Evolutionary conservation across 2,113 vertebrate genomes (phyloP).

Genomic region (Urocitellus parryii): DNA sequence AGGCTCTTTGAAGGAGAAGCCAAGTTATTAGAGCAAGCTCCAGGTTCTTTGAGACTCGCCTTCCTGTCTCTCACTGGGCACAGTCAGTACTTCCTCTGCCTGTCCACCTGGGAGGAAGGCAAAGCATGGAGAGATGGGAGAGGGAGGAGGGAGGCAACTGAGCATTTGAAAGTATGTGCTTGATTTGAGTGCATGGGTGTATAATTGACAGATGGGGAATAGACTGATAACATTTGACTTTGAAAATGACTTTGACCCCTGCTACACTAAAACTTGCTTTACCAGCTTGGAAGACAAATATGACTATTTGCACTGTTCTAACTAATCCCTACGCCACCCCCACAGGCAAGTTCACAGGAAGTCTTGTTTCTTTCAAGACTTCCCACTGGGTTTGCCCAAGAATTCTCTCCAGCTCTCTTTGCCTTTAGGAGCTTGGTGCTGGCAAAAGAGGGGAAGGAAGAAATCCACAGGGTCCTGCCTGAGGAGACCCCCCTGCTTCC

Average conservation of each 20-base stretch:
- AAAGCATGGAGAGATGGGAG: fast-evolving
- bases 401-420: neutral
- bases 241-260: slow-evolving; percentile 53
- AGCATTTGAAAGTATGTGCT: neutral
- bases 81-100: neutral
- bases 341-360: slow-evolving; percentile 41
- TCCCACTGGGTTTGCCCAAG: neutral
- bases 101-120: neutral
- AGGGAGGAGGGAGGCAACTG: neutral
- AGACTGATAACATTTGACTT: slow-evolving; percentile 49
- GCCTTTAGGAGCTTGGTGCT: neutral
- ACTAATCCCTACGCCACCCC: neutral
- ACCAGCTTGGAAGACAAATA: slow-evolving; percentile 39
- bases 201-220: neutral
- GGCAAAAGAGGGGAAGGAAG: neutral
- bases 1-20: neutral
- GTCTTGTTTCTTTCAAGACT: neutral
- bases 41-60: neutral
- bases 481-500: neutral
- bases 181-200: neutral
- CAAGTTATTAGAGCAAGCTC: neutral
- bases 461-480: neutral
- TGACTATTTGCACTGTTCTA: slow-evolving; percentile 41
- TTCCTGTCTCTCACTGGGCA: neutral
- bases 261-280: slow-evolving; percentile 6